phyloP scores from a whole-genome alignment of 2,113 vertebrate genomes.

The Pluvialis apricaria region DNA sequence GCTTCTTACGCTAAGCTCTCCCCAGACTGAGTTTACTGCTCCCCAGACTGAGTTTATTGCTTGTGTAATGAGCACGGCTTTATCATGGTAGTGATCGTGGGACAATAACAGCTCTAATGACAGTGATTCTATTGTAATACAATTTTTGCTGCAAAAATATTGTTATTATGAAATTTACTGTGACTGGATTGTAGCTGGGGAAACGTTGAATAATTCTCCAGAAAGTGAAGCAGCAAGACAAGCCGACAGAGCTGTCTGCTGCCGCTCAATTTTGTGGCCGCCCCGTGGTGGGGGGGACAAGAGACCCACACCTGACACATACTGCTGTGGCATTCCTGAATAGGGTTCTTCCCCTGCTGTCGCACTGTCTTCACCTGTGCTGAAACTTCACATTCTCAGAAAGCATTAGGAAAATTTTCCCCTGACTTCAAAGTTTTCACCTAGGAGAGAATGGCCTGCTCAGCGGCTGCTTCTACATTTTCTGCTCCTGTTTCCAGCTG shows the following conservation, averaged over 20 bases:
- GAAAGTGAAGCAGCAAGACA: neutral
- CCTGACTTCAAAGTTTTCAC: neutral
- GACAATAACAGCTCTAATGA: neutral
- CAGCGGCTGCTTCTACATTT: neutral
- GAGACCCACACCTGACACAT: neutral
- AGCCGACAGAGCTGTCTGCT: neutral
- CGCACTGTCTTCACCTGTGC: neutral
- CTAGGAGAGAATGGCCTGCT: neutral
- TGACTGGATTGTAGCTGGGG: neutral
- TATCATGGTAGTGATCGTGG: neutral
- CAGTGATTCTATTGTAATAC: neutral
- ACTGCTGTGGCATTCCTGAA: neutral
- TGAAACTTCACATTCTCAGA: neutral
- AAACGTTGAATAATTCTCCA: neutral
- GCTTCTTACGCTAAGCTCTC: neutral
- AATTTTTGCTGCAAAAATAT: neutral
- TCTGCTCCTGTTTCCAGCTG: neutral
- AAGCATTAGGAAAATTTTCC: neutral
- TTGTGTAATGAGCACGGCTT: neutral
- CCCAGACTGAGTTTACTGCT: neutral
- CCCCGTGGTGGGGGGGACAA: rapidly evolving
- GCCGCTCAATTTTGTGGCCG: neutral
- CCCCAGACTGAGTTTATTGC: neutral
- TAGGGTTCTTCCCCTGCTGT: neutral
- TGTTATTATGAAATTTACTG: neutral